Conservation (phyloP, 2,113 vertebrate species). For the Phrynocephalus versicolor region DNA sequence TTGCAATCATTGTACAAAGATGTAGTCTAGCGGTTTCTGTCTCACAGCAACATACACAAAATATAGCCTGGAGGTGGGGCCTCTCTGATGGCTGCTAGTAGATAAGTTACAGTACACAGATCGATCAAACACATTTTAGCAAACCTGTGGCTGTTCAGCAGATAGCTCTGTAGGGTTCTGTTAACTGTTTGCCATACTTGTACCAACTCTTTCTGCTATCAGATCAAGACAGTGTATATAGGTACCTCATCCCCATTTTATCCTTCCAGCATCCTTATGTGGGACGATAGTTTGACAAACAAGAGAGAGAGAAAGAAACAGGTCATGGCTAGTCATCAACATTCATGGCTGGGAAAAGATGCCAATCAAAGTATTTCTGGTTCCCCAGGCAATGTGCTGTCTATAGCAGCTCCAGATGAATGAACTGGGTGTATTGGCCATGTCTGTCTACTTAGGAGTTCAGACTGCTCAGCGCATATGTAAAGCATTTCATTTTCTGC, state of each 20-base stretch:
- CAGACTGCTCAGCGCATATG: not conserved
- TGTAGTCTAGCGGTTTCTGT: slow-evolving; percentile 57
- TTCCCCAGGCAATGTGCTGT: not conserved
- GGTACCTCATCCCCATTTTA: not conserved
- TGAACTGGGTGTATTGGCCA: not conserved
- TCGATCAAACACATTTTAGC: slow-evolving; percentile 41
- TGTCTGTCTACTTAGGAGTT: not conserved
- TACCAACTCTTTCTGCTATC: not conserved
- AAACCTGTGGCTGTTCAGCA: slow-evolving; percentile 13
- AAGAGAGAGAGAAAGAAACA: not conserved
- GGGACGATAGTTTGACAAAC: not conserved
- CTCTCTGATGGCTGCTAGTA: slow-evolving; percentile 64
- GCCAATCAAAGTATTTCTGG: not conserved
- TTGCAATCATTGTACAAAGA: slow-evolving; percentile 62
- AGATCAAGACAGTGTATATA: not conserved
- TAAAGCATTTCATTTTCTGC: not conserved
- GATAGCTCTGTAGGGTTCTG: not conserved
- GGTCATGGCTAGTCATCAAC: not conserved
- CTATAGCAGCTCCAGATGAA: not conserved
- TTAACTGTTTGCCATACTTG: not conserved
- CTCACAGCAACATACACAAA: slow-evolving; percentile 64
- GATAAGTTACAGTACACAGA: slow-evolving; percentile 55
- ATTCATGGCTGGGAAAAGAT: not conserved
- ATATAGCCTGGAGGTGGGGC: slow-evolving; percentile 37
- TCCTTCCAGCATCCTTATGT: not conserved